A percentile compares a stretch with the other conserved stretches of the same genome.
These are phyloP conservation scores for Dromius quadrimaculatus DNA, from an alignment of 2,888 invertebrate species.

Conservation along the genomic window DNA sequence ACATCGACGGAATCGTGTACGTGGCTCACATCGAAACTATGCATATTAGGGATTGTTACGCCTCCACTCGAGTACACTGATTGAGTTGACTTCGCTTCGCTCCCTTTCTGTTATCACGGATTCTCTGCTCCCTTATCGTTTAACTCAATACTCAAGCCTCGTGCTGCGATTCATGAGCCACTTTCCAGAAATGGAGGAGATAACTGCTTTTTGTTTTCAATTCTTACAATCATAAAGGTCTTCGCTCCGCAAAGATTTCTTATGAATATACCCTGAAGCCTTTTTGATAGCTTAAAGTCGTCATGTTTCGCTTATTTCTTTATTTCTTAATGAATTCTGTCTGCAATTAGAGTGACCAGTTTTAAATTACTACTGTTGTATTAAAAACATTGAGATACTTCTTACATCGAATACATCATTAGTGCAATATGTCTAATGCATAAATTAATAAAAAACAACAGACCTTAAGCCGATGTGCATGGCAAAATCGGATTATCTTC, in stretches of 20 bases:
- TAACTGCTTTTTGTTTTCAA: slow-evolving; percentile 42
- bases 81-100: slow-evolving; percentile 34
- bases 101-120: too few species aligned
- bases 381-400: too few species aligned
- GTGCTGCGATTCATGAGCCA: neutral
- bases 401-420: too few species aligned
- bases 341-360: too few species aligned
- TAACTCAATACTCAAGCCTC: neutral
- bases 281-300: too few species aligned
- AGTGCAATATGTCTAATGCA: slow-evolving; percentile 23
- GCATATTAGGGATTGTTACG: slow-evolving; percentile 56
- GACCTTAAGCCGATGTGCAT: slow-evolving; percentile 36
- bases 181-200: slow-evolving; percentile 9
- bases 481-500: slow-evolving; percentile 44
- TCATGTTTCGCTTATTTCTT: too few species aligned
- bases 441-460: slow-evolving; percentile 48
- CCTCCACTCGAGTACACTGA: slow-evolving; percentile 36
- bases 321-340: too few species aligned
- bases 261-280: too few species aligned
- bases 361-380: too few species aligned
- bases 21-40: slow-evolving; percentile 65
- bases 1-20: slow-evolving; percentile 62
- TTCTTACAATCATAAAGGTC: too few species aligned
- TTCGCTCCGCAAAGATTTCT: too few species aligned
- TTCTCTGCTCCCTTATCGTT: neutral